These are phyloP conservation scores for Platyscapa corneri DNA, from an alignment of 1,140 invertebrate species.

Conservation along the genomic window DNA sequence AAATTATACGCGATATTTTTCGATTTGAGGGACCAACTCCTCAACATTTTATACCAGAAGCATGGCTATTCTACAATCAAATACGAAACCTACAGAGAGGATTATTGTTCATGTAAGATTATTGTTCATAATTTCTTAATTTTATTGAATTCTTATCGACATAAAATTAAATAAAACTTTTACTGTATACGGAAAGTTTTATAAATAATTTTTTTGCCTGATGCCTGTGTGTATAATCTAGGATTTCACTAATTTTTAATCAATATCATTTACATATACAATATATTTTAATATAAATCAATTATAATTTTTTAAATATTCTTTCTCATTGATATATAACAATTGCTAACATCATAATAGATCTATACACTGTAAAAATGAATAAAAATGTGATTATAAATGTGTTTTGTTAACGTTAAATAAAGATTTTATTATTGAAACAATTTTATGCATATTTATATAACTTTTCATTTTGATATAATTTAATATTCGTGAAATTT, in stretches of 20 bases:
- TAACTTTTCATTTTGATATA: too few species aligned
- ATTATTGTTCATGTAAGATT: slow-evolving; percentile 87
- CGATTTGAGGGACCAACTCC: slow-evolving; percentile 86
- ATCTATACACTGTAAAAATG: background rate
- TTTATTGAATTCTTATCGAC: background rate
- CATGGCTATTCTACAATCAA: slow-evolving; percentile 88
- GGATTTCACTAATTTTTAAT: too few species aligned
- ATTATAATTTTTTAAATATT: background rate
- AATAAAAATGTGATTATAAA: too few species aligned
- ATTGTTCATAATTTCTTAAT: background rate
- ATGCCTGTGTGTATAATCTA: too few species aligned
- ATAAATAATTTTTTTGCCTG: background rate
- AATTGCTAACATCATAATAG: background rate
- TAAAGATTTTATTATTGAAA: too few species aligned
- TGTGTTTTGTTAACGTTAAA: too few species aligned
- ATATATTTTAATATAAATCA: too few species aligned
- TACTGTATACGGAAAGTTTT: background rate
- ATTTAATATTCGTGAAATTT: too few species aligned
- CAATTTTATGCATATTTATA: too few species aligned
- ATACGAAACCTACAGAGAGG: slow-evolving; percentile 82
- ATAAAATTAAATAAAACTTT: background rate
- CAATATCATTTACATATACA: too few species aligned
- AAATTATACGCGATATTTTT: slow-evolving; percentile 83
- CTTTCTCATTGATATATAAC: background rate
- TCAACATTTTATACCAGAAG: slow-evolving; percentile 85